Percentiles rank a stretch among this genome's conserved stretches.
Evolutionary conservation across 2,888 invertebrate genomes (phyloP).

Genomic region (Drosophila longiperda): DNA sequence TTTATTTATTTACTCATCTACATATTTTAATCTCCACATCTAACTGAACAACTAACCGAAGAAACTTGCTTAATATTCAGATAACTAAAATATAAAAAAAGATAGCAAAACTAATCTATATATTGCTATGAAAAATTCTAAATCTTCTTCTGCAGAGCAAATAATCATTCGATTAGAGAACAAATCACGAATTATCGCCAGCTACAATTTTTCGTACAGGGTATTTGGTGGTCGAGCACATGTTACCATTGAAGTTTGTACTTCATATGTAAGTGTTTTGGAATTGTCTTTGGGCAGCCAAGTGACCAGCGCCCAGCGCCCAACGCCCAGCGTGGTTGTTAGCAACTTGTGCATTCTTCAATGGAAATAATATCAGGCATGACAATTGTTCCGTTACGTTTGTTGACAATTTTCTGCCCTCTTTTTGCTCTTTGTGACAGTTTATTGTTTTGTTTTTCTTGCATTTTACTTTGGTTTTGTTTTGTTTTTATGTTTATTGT

Average conservation of each 20-base stretch:
- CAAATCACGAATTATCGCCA: background rate
- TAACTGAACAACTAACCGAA: background rate
- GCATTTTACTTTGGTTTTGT: constrained; percentile 33
- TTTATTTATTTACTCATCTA: background rate
- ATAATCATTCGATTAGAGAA: background rate
- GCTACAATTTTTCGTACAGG: background rate
- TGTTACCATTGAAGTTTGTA: background rate
- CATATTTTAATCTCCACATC: background rate
- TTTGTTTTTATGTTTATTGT: constrained; percentile 43
- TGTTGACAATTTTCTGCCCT: constrained; percentile 48
- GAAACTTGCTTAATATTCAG: background rate
- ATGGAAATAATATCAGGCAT: constrained; percentile 58
- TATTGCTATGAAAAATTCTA: background rate
- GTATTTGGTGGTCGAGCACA: background rate
- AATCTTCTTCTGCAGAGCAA: background rate
- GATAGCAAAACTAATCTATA: background rate
- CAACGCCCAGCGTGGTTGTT: constrained; percentile 34
- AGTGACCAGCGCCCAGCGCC: constrained; percentile 7
- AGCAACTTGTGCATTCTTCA: constrained; percentile 57
- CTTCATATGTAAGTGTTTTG: constrained; percentile 29
- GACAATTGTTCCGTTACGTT: constrained; percentile 51
- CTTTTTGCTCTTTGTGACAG: constrained; percentile 33
- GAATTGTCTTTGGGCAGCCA: constrained; percentile 35
- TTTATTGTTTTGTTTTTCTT: constrained; percentile 62
- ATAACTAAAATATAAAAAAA: background rate